These are phyloP conservation scores for Tromatobia lineatoria DNA, from an alignment of 2,888 invertebrate species.

Conservation along the genomic window DNA sequence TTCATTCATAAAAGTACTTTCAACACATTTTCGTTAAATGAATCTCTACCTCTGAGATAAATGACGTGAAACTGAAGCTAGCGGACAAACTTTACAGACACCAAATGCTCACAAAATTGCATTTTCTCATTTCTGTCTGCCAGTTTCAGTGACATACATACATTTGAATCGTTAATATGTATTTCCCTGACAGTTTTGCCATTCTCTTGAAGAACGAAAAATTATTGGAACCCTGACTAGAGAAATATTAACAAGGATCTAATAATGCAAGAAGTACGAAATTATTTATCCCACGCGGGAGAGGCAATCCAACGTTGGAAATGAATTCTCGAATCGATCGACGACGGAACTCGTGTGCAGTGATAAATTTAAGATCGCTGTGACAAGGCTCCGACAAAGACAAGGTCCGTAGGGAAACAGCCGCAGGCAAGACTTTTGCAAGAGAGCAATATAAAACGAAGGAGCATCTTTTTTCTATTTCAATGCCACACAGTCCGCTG, in stretches of 20 bases:
- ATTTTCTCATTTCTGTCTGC: too few relatives aligned
- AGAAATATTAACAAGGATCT: constrained; percentile 10
- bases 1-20: too few relatives aligned
- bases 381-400: constrained; percentile 62
- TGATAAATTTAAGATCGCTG: constrained; percentile 61
- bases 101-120: too few relatives aligned
- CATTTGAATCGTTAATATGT: too few relatives aligned
- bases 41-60: too few relatives aligned
- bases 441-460: background rate
- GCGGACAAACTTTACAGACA: too few relatives aligned
- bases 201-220: background rate
- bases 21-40: too few relatives aligned
- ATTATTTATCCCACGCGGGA: constrained; percentile 45
- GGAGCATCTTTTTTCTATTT: constrained; percentile 30
- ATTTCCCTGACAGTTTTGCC: background rate
- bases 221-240: background rate
- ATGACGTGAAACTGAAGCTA: too few relatives aligned
- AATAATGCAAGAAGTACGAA: constrained; percentile 11
- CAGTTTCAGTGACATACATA: too few relatives aligned
- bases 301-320: constrained; percentile 23
- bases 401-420: constrained; percentile 45
- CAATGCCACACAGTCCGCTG: background rate
- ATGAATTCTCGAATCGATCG: constrained; percentile 41
- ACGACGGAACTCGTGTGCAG: constrained; percentile 22
- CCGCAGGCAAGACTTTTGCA: constrained; percentile 43